A percentile compares a stretch with the other conserved stretches of the same genome.
Evolutionary conservation across 2,113 vertebrate species (phyloP).

Genomic region (Puma concolor): DNA sequence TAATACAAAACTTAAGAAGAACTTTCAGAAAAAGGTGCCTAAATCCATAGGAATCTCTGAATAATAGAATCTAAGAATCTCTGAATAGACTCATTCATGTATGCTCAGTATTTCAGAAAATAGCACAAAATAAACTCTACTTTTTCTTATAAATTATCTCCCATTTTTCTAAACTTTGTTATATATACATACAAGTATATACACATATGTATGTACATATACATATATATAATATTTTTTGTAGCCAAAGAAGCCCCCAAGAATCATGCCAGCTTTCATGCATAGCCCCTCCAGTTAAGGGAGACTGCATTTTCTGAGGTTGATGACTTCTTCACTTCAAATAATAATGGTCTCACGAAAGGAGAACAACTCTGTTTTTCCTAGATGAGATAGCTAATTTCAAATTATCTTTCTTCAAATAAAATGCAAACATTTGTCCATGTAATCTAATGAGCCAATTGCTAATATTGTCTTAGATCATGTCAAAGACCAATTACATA

Average conservation of each 20-base stretch:
- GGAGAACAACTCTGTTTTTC: background rate
- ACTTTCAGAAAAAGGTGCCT: slow-evolving; percentile 14
- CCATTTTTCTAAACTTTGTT: background rate
- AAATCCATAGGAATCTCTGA: slow-evolving; percentile 2
- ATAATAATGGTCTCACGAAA: background rate
- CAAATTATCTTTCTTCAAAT: background rate
- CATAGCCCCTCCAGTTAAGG: background rate
- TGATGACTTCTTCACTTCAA: background rate
- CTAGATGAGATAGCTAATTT: background rate
- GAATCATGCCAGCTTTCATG: background rate
- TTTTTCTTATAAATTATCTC: background rate
- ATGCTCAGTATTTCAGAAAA: background rate
- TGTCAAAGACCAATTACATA: background rate
- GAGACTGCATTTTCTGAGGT: background rate
- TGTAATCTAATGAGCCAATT: background rate
- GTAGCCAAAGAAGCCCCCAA: background rate
- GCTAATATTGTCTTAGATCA: background rate
- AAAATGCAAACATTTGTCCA: slow-evolving; percentile 6
- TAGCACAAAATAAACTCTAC: background rate
- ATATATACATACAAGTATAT: background rate
- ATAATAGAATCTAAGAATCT: slow-evolving; percentile 3
- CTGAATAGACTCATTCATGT: background rate
- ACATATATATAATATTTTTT: background rate
- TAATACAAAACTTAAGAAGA: background rate
- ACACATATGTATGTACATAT: background rate